Evolutionary conservation across 2,113 vertebrate genomes (phyloP).

Genomic region (Anguilla rostrata): DNA sequence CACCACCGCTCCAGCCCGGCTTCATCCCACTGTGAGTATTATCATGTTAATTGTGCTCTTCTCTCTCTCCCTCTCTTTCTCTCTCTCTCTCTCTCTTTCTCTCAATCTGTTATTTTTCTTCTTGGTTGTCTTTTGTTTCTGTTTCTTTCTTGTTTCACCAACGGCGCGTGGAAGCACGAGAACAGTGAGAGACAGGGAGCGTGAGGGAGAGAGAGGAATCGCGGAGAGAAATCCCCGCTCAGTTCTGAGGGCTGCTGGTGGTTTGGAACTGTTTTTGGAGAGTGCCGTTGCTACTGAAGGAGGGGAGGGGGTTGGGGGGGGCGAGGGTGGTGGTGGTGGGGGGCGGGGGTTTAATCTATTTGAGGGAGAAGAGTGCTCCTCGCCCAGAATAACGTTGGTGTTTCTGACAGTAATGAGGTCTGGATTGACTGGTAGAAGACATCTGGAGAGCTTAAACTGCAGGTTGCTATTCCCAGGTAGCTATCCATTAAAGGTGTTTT

Average conservation of each 20-base stretch:
- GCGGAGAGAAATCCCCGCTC: slow-evolving; percentile 2
- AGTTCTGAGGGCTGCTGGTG: not conserved
- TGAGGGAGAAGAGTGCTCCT: not conserved
- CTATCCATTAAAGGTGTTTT: not conserved
- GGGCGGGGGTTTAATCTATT: not conserved
- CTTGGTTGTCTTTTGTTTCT: slow-evolving; percentile 5
- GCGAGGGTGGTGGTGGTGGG: not conserved
- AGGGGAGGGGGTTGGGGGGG: not conserved
- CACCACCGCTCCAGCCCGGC: slow-evolving; percentile 38
- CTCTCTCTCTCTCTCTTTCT: not conserved
- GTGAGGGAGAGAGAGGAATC: not conserved
- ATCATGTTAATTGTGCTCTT: slow-evolving; percentile 44
- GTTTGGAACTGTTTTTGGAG: slow-evolving; percentile 22
- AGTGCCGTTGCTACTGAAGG: not conserved
- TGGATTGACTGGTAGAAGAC: slow-evolving; percentile 17
- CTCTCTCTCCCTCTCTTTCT: slow-evolving; percentile 10
- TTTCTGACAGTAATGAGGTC: slow-evolving; percentile 27
- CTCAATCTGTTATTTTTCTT: not conserved
- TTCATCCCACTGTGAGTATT: slow-evolving; percentile 54
- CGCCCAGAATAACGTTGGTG: not conserved
- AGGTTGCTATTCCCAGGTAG: slow-evolving; percentile 11
- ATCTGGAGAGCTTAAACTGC: slow-evolving; percentile 19
- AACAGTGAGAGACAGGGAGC: not conserved
- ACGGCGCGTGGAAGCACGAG: not conserved
- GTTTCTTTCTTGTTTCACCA: not conserved